These are phyloP conservation scores for Oscarella lobularis DNA, from an alignment of 37 sponge, comb jelly and placozoan genomes.

Conservation along the genomic window DNA sequence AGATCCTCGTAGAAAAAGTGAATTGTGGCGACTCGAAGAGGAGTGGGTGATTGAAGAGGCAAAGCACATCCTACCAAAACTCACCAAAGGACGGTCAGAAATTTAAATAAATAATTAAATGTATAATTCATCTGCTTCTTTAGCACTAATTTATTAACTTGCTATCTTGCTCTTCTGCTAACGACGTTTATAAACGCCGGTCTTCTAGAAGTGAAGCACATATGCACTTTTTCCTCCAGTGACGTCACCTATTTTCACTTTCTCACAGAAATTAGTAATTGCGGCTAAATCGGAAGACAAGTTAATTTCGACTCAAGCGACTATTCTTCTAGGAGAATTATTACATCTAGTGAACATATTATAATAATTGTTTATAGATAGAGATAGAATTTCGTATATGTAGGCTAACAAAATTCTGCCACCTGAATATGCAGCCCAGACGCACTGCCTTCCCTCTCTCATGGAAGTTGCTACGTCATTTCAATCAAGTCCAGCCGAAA, in stretches of 20 bases:
- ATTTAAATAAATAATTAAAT: neutral
- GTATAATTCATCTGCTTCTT: neutral
- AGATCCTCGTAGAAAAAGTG: conserved; percentile 34
- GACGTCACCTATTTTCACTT: neutral
- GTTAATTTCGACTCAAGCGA: neutral
- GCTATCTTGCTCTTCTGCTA: neutral
- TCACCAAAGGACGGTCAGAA: neutral
- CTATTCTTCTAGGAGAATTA: neutral
- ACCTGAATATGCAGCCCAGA: neutral
- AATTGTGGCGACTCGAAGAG: conserved; percentile 43
- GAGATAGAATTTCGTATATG: neutral
- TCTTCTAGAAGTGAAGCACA: neutral
- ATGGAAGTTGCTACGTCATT: neutral
- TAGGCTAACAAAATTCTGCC: neutral
- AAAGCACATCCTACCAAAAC: conserved; percentile 29
- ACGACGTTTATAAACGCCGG: neutral
- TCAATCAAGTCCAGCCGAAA: neutral
- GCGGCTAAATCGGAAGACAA: neutral
- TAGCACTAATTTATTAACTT: neutral
- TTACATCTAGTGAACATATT: neutral
- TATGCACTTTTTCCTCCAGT: neutral
- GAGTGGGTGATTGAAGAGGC: conserved; percentile 71
- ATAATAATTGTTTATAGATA: neutral
- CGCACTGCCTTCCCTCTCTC: neutral
- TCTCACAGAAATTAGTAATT: neutral